phyloP scores from a whole-genome alignment of 2,888 invertebrate species.

The Rhingia campestris region DNA sequence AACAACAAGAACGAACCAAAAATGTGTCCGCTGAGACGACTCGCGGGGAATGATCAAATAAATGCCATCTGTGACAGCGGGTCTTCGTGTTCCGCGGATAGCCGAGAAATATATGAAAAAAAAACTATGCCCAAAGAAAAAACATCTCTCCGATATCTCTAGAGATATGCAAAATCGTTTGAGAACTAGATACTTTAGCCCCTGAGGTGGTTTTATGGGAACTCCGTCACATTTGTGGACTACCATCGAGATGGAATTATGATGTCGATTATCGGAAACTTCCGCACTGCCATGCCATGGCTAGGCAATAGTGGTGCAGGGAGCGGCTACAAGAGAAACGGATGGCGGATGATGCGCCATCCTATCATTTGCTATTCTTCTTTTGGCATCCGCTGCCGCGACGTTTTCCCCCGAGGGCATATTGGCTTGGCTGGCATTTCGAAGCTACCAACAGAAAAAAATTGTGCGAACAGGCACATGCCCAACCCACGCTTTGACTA shows the following conservation, averaged over 20 bases:
- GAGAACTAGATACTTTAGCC: not conserved
- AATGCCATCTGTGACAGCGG: slow-evolving; percentile 29
- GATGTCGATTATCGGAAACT: slow-evolving; percentile 51
- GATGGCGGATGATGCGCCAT: slow-evolving; percentile 28
- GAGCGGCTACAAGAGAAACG: slow-evolving; percentile 5
- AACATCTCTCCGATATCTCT: not conserved
- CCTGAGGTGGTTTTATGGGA: slow-evolving; percentile 26
- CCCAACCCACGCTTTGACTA: slow-evolving; percentile 7
- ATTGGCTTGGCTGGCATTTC: slow-evolving; percentile 31
- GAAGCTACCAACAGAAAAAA: slow-evolving; percentile 6
- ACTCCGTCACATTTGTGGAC: slow-evolving; percentile 38
- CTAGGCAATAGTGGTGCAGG: not conserved
- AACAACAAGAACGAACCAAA: not conserved
- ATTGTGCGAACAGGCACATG: slow-evolving; percentile 39
- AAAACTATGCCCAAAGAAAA: not conserved
- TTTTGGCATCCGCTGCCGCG: slow-evolving; percentile 28
- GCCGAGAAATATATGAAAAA: no score
- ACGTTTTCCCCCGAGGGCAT: slow-evolving; percentile 28
- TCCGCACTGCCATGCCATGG: slow-evolving; percentile 24
- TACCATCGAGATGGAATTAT: slow-evolving; percentile 47
- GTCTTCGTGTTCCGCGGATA: not conserved
- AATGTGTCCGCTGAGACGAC: not conserved
- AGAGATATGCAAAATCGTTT: slow-evolving; percentile 38
- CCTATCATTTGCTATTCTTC: slow-evolving; percentile 51
- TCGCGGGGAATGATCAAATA: not conserved